These are phyloP conservation scores for Ceyx erithaca DNA, from an alignment of 2,797 vertebrate species.

Conservation along the genomic window DNA sequence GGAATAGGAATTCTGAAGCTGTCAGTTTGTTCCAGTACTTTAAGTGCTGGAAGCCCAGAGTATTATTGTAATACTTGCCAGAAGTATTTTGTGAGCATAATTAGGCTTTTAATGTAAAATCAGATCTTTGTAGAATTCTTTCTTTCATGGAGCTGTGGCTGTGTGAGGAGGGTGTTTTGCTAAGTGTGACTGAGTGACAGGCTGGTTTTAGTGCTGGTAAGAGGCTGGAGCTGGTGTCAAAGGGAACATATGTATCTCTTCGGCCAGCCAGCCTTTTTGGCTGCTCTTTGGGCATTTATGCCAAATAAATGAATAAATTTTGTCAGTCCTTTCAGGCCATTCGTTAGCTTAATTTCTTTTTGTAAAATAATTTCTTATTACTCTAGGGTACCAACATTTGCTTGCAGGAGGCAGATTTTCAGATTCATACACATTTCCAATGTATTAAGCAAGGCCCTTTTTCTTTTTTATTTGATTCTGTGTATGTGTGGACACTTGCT, in stretches of 20 bases:
- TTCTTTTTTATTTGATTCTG: not conserved
- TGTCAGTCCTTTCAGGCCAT: not conserved
- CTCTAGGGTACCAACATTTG: fast-evolving
- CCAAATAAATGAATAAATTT: not conserved
- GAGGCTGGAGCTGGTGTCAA: not conserved
- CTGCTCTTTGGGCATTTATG: not conserved
- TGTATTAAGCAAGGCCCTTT: not conserved
- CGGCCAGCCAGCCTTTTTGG: not conserved
- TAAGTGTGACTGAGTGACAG: not conserved
- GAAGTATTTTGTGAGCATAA: not conserved
- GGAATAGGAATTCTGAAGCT: not conserved
- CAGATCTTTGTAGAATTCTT: not conserved
- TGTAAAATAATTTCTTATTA: not conserved
- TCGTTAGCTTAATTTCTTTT: not conserved
- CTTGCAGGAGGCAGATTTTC: not conserved
- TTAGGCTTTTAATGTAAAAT: not conserved
- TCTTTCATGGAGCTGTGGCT: not conserved
- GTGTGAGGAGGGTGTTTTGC: not conserved
- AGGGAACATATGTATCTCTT: not conserved
- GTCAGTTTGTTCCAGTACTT: not conserved
- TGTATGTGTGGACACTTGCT: not conserved
- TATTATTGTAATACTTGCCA: not conserved
- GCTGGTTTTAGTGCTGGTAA: not conserved
- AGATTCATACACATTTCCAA: not conserved
- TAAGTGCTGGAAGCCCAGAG: not conserved